Base-by-base conservation (phyloP, 1,140 invertebrate genomes). In the Habropoda laboriosa region DNA sequence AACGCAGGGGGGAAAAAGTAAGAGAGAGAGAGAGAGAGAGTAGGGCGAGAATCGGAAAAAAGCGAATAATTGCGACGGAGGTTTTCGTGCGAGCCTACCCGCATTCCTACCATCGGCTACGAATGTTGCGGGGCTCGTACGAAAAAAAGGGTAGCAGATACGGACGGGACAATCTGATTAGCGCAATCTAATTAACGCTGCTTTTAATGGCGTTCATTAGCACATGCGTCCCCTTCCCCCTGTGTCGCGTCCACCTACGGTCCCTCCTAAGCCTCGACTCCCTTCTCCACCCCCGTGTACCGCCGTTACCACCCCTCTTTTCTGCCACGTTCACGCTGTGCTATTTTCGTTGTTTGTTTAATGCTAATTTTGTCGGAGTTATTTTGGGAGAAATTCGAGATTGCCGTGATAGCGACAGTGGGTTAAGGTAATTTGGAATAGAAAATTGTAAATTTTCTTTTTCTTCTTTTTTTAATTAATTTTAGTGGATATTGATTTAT, bases 121-220 rank as follows among this genome's bases (percentile, higher is more conserved):
- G 88, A 90, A 90, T 86, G 87, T 87, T 87, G 88, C 82, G 82
- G 87, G n/a, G 78, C 82, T 85, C 81, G 87, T 79, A 88, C 70
- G 86, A 70, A 83, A 80, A 72, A 81, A 84, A 77, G 77, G 83
- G 61, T 57, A 78, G 79, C 81, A 92, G 90, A 92, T 92, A 92
- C 88, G 83, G 85, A 87, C 84, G 85, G 87, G 88, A 91, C 90
- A 91, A 93, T 93, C 92, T 92, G 91, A 92, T 92, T 92, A 92
- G 91, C 89, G 89, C 90, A 89, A 92, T 92, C 92, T 93, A 93
- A 93, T 93, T 92, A 93, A 92, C 91, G 91, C 91, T 92, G 91
- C 91, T 92, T 92, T 92, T 92, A 93, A 92, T 92, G 91, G 92
- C 91, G 89, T 93, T 93, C 92, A 92, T 93, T 93, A 93, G 92